Base-by-base conservation (phyloP, 2,797 vertebrate genomes). In the Enteromius trimaculatus region DNA sequence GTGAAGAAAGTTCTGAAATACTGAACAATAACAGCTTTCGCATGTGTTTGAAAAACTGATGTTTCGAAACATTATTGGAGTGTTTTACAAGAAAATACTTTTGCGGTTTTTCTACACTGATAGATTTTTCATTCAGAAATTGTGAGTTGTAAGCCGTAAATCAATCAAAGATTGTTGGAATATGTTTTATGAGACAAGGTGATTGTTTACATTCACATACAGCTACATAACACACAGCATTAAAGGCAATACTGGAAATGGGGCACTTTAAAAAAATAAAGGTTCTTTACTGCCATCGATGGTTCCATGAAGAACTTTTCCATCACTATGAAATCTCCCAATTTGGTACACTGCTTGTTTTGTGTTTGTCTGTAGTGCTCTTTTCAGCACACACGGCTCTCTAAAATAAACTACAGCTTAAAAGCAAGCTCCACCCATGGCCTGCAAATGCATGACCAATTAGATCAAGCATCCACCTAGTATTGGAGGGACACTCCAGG, bases 371-470 rank as follows among this genome's bases (percentile, higher is more conserved):
- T 72, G 19, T 72, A 17, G 5, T 17, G 29, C 9, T 71, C 16
- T 69, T 80, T 60, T 34, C 23, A 55, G 17, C 68, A 69, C n/a
- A 3, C 10, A 44, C 13, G 17, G 90, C 90, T 92, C 90, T 90
- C 17, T 86, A 85, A 89, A 91, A 91, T 90, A 49, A 90, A 93
- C 84, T 87, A 91, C 91, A 92, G 90, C 90, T 92, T 90, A 90
- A 92, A 91, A 92, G 87, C 87, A 90, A 88, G 90, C 87, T 88
- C 44, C 85, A 86, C 90, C 86, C 89, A 80, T 26, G 58, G 69
- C 89, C 77, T 80, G 78, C 81, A 92, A 92, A 94, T 92, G 92
- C 90, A 86, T 93, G 91, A 93, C 91, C 87, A 92, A 93, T 85
- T 84, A 88, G 92, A 93, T 93, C 92, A 92, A 71, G 86, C 88